Percentiles rank a stretch among this genome's conserved stretches.
Evolutionary conservation across 2,888 invertebrate species (phyloP).

Genomic region (Drosophila rellima): DNA sequence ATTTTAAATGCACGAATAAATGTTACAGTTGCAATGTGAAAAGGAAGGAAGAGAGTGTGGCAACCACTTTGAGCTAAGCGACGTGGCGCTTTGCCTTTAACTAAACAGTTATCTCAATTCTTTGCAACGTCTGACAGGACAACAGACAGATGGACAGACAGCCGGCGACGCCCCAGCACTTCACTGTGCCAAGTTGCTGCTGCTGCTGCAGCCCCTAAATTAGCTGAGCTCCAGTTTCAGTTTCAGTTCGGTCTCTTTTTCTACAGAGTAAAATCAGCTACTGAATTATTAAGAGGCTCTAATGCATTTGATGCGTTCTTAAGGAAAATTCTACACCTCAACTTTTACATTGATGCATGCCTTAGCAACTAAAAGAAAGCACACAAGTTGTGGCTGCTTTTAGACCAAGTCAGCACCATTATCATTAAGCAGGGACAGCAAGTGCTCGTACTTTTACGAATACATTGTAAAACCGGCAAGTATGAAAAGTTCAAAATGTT

Average conservation of each 20-base stretch:
- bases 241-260: not conserved
- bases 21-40: constrained; percentile 11
- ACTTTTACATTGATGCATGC: constrained; percentile 56
- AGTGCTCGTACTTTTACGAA: not conserved
- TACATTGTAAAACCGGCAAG: not conserved
- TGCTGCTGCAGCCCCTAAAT: constrained; percentile 47
- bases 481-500: no score
- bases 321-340: constrained; percentile 46
- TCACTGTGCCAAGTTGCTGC: constrained; percentile 23
- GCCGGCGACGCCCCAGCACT: constrained; percentile 43
- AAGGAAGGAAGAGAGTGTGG: not conserved
- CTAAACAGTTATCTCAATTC: constrained; percentile 34
- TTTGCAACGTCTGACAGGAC: constrained; percentile 8
- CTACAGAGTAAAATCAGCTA: constrained; percentile 45
- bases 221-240: constrained; percentile 36
- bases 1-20: constrained; percentile 31
- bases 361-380: constrained; percentile 24
- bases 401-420: constrained; percentile 33
- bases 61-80: constrained; percentile 56
- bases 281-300: constrained; percentile 73
- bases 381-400: constrained; percentile 64
- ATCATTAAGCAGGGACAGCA: constrained; percentile 13
- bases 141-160: constrained; percentile 20
- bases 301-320: constrained; percentile 77
- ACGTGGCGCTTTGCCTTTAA: constrained; percentile 49